Evolutionary conservation across 2,888 invertebrate genomes (phyloP).

Genomic region (Machimus atricapillus): DNA sequence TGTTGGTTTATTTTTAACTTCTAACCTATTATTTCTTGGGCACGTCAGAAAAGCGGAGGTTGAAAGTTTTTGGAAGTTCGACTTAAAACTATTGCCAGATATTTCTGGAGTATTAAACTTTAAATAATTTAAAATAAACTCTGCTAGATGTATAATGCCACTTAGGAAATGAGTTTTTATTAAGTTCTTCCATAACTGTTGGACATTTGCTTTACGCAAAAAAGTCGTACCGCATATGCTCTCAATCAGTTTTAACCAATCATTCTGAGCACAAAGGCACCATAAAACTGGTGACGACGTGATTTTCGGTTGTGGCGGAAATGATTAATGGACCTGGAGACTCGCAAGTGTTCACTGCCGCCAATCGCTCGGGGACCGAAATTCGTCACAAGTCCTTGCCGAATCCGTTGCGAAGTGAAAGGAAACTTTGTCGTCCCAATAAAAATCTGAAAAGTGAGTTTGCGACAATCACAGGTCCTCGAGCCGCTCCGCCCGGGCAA

Average conservation of each 20-base stretch:
- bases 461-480: conserved; percentile 30
- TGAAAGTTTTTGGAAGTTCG: too few relatives aligned
- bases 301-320: conserved; percentile 10
- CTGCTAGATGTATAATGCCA: too few relatives aligned
- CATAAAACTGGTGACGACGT: conserved; percentile 33
- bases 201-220: not conserved
- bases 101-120: too few relatives aligned
- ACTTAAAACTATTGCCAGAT: too few relatives aligned
- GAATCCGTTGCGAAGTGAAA: conserved; percentile 33
- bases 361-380: conserved; percentile 1
- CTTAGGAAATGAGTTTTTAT: not conserved
- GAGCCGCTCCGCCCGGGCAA: conserved; percentile 3
- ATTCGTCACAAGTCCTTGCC: conserved; percentile 46
- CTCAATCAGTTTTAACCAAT: not conserved
- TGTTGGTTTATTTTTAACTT: too few relatives aligned
- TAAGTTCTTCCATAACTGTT: not conserved
- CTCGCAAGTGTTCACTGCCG: not conserved
- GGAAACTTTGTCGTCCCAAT: conserved; percentile 18
- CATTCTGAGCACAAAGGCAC: not conserved
- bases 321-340: conserved; percentile 9
- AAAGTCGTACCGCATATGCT: not conserved
- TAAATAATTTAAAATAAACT: too few relatives aligned
- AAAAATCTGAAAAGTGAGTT: conserved; percentile 20
- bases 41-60: too few relatives aligned
- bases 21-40: too few relatives aligned